Conservation (phyloP, 2,113 vertebrate genomes). For the Macaca mulatta region DNA sequence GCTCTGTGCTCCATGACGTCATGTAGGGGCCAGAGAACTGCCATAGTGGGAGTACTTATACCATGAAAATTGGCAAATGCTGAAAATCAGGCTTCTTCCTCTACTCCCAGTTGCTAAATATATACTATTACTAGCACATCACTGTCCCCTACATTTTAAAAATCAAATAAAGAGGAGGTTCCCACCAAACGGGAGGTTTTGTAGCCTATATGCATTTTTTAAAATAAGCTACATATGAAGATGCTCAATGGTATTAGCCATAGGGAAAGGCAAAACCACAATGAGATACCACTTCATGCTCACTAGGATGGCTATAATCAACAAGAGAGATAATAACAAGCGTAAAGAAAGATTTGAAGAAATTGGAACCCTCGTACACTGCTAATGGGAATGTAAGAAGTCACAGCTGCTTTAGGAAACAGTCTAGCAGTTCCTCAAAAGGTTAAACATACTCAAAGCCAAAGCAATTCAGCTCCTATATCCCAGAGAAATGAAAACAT, state of each 20-base stretch:
- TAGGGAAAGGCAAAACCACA: constrained; percentile 15
- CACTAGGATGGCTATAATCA: neutral
- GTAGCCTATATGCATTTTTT: neutral
- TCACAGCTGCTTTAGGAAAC: neutral
- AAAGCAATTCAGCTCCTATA: neutral
- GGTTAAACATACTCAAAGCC: neutral
- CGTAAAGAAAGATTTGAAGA: neutral
- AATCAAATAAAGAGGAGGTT: neutral
- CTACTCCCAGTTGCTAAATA: neutral
- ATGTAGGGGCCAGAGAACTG: neutral
- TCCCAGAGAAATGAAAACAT: neutral
- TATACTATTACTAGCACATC: neutral
- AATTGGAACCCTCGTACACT: neutral
- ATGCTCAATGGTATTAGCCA: neutral
- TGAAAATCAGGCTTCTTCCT: neutral
- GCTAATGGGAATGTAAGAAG: neutral
- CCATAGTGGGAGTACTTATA: neutral
- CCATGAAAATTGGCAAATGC: neutral
- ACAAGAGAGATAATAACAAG: neutral
- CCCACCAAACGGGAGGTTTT: neutral
- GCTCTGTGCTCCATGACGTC: neutral
- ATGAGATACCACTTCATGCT: neutral
- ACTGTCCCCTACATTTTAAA: neutral
- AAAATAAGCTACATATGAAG: neutral
- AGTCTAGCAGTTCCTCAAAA: neutral